Percentiles rank a stretch among this genome's conserved stretches.
These are phyloP conservation scores for Diachasmimorpha longicaudata DNA, from an alignment of 1,140 invertebrate genomes.

Conservation along the genomic window DNA sequence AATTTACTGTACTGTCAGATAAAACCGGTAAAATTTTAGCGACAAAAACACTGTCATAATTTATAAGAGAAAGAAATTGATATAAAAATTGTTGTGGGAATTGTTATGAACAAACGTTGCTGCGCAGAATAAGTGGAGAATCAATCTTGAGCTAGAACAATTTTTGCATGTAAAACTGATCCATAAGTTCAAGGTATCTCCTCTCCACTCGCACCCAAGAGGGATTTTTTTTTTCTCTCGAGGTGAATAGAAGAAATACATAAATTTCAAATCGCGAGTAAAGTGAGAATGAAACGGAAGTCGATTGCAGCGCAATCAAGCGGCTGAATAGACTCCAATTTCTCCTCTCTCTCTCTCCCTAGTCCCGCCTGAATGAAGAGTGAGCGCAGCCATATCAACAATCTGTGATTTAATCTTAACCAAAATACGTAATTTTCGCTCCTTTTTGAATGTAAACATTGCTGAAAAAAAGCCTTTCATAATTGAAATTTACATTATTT, in stretches of 20 bases:
- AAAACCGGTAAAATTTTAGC: too few relatives aligned
- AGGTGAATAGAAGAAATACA: neutral
- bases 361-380: neutral
- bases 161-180: neutral
- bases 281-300: slow-evolving; percentile 3
- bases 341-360: neutral
- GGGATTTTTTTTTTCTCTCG: neutral
- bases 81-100: too few relatives aligned
- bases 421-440: slow-evolving; percentile 16
- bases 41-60: too few relatives aligned
- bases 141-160: neutral
- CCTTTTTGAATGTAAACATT: neutral
- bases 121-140: neutral
- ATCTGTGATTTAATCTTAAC: slow-evolving; percentile 25
- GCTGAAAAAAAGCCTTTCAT: neutral
- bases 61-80: too few relatives aligned
- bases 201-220: too few relatives aligned
- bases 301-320: slow-evolving; percentile 22
- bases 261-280: slow-evolving; percentile 10
- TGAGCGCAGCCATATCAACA: slow-evolving; percentile 23
- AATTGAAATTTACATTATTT: neutral
- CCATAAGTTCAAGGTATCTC: too few relatives aligned
- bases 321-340: neutral
- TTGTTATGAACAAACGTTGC: too few relatives aligned
- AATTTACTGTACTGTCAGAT: too few relatives aligned